Conservation (phyloP, 2,888 invertebrate species). For the Sarcophaga caerulescens region DNA sequence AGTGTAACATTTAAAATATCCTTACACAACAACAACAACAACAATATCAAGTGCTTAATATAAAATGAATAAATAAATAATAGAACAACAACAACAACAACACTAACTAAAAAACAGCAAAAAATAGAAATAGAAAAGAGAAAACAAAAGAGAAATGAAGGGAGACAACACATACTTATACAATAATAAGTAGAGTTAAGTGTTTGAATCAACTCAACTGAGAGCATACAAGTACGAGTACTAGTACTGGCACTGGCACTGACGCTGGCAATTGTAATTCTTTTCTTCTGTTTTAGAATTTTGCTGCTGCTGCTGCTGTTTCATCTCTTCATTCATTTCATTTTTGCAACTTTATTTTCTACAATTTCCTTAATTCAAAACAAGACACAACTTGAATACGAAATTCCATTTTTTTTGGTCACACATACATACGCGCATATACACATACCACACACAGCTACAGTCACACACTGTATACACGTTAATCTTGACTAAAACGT, state of each 20-base stretch:
- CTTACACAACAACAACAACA: conserved; percentile 24
- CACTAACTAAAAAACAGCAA: not conserved
- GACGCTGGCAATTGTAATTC: not conserved
- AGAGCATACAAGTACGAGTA: conserved; percentile 16
- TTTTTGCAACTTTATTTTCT: conserved; percentile 45
- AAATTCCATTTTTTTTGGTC: conserved; percentile 34
- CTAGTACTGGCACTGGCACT: not conserved
- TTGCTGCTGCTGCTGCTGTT: no score
- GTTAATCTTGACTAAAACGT: conserved; percentile 32
- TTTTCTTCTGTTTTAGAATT: not conserved
- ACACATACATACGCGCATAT: not conserved
- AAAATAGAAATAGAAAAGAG: not conserved
- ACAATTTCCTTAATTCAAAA: conserved; percentile 50
- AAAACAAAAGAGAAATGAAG: conserved; percentile 3
- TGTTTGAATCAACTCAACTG: not conserved
- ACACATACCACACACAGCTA: not conserved
- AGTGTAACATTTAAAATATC: conserved; percentile 36
- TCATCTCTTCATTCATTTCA: not conserved
- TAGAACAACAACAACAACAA: not conserved
- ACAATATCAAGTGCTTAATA: not conserved
- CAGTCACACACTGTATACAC: not conserved
- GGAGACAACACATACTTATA: conserved; percentile 8
- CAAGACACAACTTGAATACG: conserved; percentile 61
- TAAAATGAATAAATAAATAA: conserved; percentile 6
- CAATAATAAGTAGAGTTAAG: not conserved